Percentiles rank a stretch among this genome's conserved stretches.
Evolutionary conservation across 1,140 invertebrate species (phyloP).

Genomic region (Drosophila saltans): DNA sequence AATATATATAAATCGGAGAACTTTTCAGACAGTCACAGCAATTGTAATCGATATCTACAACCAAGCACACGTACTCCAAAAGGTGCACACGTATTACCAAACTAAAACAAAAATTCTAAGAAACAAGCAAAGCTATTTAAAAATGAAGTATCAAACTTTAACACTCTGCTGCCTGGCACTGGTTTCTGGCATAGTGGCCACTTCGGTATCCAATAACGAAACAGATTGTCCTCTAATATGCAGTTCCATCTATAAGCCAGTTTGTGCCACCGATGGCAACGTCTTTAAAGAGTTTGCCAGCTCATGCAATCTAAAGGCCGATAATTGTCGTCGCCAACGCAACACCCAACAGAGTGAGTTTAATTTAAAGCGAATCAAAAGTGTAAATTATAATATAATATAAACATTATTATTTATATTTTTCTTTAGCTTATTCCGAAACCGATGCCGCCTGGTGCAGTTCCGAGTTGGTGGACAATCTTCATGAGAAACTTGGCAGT

Average conservation of each 20-base stretch:
- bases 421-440: conserved; percentile 44
- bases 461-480: conserved; percentile 62
- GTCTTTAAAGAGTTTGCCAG: conserved; percentile 72
- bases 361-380: neutral
- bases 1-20: conserved; percentile 73
- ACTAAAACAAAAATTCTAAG: conserved; percentile 3
- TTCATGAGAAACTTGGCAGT: conserved; percentile 54
- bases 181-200: conserved; percentile 51
- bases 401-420: neutral
- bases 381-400: neutral
- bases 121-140: conserved; percentile 12
- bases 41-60: conserved; percentile 65
- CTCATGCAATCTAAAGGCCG: conserved; percentile 57
- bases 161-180: conserved; percentile 49
- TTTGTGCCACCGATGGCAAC: conserved; percentile 67
- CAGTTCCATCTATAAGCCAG: conserved; percentile 58
- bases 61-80: conserved; percentile 49
- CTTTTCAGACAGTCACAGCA: conserved; percentile 58
- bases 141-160: conserved; percentile 49
- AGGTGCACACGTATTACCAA: neutral
- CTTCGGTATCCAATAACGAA: conserved; percentile 59
- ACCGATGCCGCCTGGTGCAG: conserved; percentile 74
- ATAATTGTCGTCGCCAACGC: conserved; percentile 68
- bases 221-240: conserved; percentile 67
- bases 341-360: conserved; percentile 46